phyloP scores from a whole-genome alignment of 1,140 invertebrate species.

The Leptinotarsa defecta region DNA sequence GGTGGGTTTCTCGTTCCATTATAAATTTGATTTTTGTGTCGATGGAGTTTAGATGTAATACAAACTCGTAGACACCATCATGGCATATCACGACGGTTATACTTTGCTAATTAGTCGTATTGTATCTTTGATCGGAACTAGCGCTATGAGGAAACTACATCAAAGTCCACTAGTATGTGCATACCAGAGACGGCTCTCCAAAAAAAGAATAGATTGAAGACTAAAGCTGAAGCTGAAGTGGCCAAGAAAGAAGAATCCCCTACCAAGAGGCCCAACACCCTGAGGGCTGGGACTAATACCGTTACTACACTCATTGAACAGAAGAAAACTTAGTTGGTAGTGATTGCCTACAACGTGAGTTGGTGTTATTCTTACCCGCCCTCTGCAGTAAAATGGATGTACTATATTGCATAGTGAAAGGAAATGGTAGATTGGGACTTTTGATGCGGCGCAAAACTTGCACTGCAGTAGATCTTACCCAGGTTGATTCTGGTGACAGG shows the following conservation, averaged over 20 bases:
- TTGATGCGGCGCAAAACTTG: conserved; percentile 93
- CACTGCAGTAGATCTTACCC: conserved; percentile 82
- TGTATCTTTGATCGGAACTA: no score
- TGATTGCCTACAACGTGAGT: conserved; percentile 98
- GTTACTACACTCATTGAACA: conserved; percentile 96
- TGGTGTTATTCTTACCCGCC: conserved; percentile 95
- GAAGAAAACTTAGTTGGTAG: conserved; percentile 97
- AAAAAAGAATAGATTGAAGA: conserved; percentile 78
- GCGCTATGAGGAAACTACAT: conserved; percentile 53
- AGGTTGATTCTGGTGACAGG: conserved; percentile 60
- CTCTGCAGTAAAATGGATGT: conserved; percentile 86
- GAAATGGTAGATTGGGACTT: conserved; percentile 89
- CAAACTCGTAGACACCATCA: no score
- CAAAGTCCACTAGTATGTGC: conserved; percentile 95
- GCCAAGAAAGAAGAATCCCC: conserved; percentile 78
- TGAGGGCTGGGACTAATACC: conserved; percentile 81
- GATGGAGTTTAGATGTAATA: no score
- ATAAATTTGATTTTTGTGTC: no score
- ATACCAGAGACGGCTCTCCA: conserved; percentile 88
- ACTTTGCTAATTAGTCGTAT: no score
- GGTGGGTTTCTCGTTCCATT: no score
- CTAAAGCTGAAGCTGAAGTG: conserved; percentile 76
- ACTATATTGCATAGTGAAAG: conserved; percentile 64
- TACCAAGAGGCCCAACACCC: no score
- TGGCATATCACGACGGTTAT: no score